Base-by-base conservation (phyloP, 1,140 invertebrate species). In the Drosophila nannoptera region DNA sequence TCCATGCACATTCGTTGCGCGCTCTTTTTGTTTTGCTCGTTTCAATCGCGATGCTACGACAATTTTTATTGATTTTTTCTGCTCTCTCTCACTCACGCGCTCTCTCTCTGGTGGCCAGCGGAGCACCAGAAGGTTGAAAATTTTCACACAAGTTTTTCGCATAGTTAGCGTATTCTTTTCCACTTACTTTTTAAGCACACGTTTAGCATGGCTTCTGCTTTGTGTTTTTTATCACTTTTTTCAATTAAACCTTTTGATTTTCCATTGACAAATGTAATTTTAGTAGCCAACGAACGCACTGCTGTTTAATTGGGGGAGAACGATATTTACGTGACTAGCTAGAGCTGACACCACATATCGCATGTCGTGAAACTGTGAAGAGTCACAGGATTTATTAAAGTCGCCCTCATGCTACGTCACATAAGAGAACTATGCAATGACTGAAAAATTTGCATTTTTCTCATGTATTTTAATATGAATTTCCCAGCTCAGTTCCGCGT, bases 1-100 rank as follows among this genome's bases (percentile, higher is more conserved):
- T 54, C 29, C 14, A 60, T 45, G 33, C 69, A 66, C 53, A 46
- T 76, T 71, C 69, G 65, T 84, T 59, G 32, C 33, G 45, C 49
- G 61, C 40, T 77, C 43, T 84, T 75, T 83, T 75, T 83, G 81
- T 84, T 84, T 84, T 84, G 80, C 80, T 84, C 80, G 49, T 22
- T 12, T 59, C 66, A 84, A 86, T 84, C 80, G 80, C 80, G 73
- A 68, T 76, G 71, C 73, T 82, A 83, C 75, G 53, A 82, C 58
- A 74, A 70, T 68, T 76, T 86, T 83, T 72, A 81, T 81, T 81
- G 77, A 81, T 72, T 72, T 72, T 72, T 72, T 70, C 68, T 68
- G 32, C 78, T 78, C 63, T 65, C 63, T 58, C 49, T 50, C 75
- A 63, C 58, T 45, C 56, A 42, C 14, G 42, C 33, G 29, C 35